Base-by-base conservation (phyloP, 2,888 invertebrate species). In the Mythimna impura region DNA sequence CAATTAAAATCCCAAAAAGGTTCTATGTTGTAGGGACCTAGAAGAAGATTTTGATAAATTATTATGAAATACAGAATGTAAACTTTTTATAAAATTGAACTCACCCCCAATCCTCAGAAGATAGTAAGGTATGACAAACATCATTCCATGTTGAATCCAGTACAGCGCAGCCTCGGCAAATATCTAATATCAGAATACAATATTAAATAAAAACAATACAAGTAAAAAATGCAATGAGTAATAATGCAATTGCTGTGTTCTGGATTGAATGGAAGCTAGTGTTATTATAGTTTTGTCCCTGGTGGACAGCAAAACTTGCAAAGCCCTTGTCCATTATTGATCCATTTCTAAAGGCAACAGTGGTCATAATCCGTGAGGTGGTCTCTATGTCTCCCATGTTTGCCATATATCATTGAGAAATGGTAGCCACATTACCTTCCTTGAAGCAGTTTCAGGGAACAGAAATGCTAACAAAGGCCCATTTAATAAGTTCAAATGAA, bases 101-200 rank as follows among this genome's bases (percentile, higher is more conserved):
- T 94, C 97, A 98, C 99, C 99, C 96, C 98, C 98, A 92, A 98
- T 97, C 93, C 97, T 97, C 90, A 99, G 96, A 78, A 99, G 97
- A 94, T 99, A 99, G 94, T 98, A 98, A 83, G 99, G 99, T 95
- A 99, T 98, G 73, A 99, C 97, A 94, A 99, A 97, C 98, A 99
- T 99, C 97, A 99, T 97, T 83, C 98, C 97, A 96, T 99, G 99
- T 95, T 99, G 99, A 91, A 99, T 98, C 97, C 99, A 99, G 94
- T 99, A 99, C 73, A 99, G 97, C 82, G 98, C 98, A 89, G 98
- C 98, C 95, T 99, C 99, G 91, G 99, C 98, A 85, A 99, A 98
- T 92, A 99, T 97, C 99, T 99, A 95, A 57, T 78, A 88, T 69
- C 20, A 75, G 63, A 69, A 81, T 34, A 64, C 4, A 61, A 50